Base-by-base conservation (phyloP, 2,113 vertebrate species). In the Cepphus grylle region DNA sequence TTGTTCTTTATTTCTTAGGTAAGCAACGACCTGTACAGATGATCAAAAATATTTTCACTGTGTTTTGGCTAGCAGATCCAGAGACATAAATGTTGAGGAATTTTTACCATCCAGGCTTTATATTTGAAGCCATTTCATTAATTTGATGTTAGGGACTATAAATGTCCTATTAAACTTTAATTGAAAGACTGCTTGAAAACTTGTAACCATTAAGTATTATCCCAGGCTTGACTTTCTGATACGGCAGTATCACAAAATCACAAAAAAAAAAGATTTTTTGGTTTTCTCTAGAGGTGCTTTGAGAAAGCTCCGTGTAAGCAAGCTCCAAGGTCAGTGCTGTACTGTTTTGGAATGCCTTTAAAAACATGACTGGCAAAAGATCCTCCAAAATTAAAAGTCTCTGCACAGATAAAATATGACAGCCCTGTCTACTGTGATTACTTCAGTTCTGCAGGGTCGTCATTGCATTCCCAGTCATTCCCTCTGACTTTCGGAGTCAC, bases 351-450 rank as follows among this genome's bases (percentile, higher is more conserved):
- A 81, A 67, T 27, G 45, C 55, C 74, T 94, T 88, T 89, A 78
- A 91, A 95, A 87, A 76, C 82, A 82, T 32, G 85, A 93, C 70
- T 96, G 78, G 73, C 86, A 92, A 89, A 55, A 76, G 92, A 74
- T 81, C 69, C 55, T 87, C 69, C 40, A 59, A 88, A 96, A 93
- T 90, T 86, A 71, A 74, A 93, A 88, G 21, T n/a, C 67, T 87
- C 20, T 93, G 50, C 61, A 62, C 38, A 79, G 81, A 95, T 94
- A 88, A 90, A 96, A 84, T 81, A 93, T 87, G 96, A 96, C 84
- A 96, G 79, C 59, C 42, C 69, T 96, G 91, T 94, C 93, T 74
- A 2, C 32, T 81, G 67, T 86, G 85, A 96, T 95, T 95, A 93
- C 66, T 91, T 94, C 80, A 58, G 38, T 88, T 86, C 73, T 86